Evolutionary conservation across 2,888 invertebrate species (phyloP).

Genomic region (Flexamia atlantica): DNA sequence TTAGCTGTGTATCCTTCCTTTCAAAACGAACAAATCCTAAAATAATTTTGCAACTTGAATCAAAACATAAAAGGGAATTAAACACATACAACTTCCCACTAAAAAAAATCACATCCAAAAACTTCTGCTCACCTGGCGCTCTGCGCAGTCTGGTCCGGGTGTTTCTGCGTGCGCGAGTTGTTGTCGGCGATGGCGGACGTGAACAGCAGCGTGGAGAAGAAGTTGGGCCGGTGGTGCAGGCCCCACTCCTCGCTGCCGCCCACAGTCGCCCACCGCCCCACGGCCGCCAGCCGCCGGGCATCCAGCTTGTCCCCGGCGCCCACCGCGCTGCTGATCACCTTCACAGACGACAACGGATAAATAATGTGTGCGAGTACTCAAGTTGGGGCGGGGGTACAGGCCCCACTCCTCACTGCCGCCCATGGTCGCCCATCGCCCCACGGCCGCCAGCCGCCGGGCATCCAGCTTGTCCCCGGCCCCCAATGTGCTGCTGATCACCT

Average conservation of each 20-base stretch:
- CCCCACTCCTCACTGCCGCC: slow-evolving; percentile 28
- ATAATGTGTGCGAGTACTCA: too few relatives aligned
- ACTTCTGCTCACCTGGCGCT: too few relatives aligned
- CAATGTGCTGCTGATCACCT: slow-evolving; percentile 73
- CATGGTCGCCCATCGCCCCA: background rate
- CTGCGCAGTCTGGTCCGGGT: background rate
- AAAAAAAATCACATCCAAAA: too few relatives aligned
- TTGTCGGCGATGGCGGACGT: slow-evolving; percentile 28
- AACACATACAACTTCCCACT: too few relatives aligned
- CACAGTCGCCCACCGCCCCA: background rate
- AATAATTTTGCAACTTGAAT: too few relatives aligned
- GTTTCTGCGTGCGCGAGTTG: slow-evolving; percentile 44
- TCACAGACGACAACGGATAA: too few relatives aligned
- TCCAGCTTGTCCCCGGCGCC: slow-evolving; percentile 34
- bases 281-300: slow-evolving; percentile 24
- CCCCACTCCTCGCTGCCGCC: slow-evolving; percentile 22
- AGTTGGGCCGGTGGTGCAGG: slow-evolving; percentile 27
- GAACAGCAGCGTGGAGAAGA: slow-evolving; percentile 39
- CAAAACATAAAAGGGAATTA: too few relatives aligned
- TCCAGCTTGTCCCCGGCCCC: slow-evolving; percentile 28
- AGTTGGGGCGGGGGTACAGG: slow-evolving; percentile 24
- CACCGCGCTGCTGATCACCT: slow-evolving; percentile 15
- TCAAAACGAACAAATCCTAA: too few relatives aligned
- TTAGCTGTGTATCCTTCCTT: too few relatives aligned
- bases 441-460: slow-evolving; percentile 18